Evolutionary conservation across 1,140 invertebrate species (phyloP).

Genomic region (Listronotus bonariensis): DNA sequence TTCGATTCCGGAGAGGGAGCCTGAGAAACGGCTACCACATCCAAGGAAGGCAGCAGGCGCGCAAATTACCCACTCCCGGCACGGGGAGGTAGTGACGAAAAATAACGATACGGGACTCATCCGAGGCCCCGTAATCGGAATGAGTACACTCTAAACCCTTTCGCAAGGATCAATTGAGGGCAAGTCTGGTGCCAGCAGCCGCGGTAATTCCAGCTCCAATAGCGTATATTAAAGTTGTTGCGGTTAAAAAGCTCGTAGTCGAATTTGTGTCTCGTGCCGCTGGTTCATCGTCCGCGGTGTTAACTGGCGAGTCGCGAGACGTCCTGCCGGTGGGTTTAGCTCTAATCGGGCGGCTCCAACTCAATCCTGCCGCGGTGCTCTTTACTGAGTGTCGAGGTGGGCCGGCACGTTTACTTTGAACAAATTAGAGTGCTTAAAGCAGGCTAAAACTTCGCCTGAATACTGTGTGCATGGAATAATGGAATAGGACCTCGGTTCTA

Average conservation of each 20-base stretch:
- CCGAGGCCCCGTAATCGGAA: conserved; percentile 75
- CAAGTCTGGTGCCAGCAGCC: conserved; percentile 85
- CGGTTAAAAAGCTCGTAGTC: conserved; percentile 78
- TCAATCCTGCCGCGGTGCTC: conserved; percentile 64
- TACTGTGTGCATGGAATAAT: conserved; percentile 78
- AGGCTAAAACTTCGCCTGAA: conserved; percentile 70
- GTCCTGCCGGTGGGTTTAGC: conserved; percentile 35
- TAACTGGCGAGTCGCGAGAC: conserved; percentile 40
- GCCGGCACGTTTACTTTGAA: conserved; percentile 77
- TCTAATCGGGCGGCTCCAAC: conserved; percentile 42
- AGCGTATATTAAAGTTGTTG: conserved; percentile 83
- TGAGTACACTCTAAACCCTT: conserved; percentile 89
- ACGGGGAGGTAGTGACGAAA: conserved; percentile 79
- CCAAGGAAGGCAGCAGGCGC: conserved; percentile 55
- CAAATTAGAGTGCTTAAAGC: conserved; percentile 85
- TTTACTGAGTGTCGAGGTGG: conserved; percentile 65
- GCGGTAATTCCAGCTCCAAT: conserved; percentile 74
- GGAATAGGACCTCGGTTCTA: conserved; percentile 81
- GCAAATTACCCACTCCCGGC: conserved; percentile 83
- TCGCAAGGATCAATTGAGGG: conserved; percentile 87
- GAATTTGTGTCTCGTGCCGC: conserved; percentile 66
- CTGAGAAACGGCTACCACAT: conserved; percentile 92
- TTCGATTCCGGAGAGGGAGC: conserved; percentile 75
- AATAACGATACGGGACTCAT: conserved; percentile 82
- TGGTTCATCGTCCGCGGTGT: conserved; percentile 55